Percentiles rank a stretch among this genome's conserved stretches.
Conservation (phyloP, 2,797 vertebrate species). For the Eutrigla gurnardus region DNA sequence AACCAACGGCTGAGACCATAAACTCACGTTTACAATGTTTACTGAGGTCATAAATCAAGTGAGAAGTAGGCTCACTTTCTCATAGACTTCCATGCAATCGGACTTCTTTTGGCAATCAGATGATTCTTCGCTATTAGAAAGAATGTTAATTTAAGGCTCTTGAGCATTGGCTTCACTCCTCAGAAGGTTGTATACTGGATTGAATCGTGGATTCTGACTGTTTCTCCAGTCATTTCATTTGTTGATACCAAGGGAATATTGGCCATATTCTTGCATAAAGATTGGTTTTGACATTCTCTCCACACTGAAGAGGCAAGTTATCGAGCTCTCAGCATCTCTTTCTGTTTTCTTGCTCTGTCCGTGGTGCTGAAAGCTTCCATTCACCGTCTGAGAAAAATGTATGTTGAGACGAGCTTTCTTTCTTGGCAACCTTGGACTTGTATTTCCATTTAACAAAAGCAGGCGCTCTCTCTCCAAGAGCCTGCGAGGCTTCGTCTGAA, state of each 20-base stretch:
- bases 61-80: too few relatives aligned
- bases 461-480: neutral
- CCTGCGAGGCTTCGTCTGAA: constrained; percentile 20
- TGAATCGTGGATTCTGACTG: neutral
- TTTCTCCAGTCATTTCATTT: neutral
- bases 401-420: constrained; percentile 14
- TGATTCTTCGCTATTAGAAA: too few relatives aligned
- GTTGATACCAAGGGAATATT: neutral
- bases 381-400: neutral
- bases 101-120: too few relatives aligned
- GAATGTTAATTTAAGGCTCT: too few relatives aligned
- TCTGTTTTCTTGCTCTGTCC: constrained; percentile 47
- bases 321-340: constrained; percentile 2
- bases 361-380: constrained; percentile 63
- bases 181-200: neutral
- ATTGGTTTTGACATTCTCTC: constrained; percentile 27
- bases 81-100: too few relatives aligned
- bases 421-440: constrained; percentile 33
- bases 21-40: too few relatives aligned
- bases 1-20: too few relatives aligned
- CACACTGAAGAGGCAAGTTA: neutral
- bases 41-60: too few relatives aligned
- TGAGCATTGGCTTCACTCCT: too few relatives aligned
- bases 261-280: neutral
- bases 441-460: constrained; percentile 32